phyloP scores from a whole-genome alignment of 2,797 vertebrate species.

The Chelon labrosus region DNA sequence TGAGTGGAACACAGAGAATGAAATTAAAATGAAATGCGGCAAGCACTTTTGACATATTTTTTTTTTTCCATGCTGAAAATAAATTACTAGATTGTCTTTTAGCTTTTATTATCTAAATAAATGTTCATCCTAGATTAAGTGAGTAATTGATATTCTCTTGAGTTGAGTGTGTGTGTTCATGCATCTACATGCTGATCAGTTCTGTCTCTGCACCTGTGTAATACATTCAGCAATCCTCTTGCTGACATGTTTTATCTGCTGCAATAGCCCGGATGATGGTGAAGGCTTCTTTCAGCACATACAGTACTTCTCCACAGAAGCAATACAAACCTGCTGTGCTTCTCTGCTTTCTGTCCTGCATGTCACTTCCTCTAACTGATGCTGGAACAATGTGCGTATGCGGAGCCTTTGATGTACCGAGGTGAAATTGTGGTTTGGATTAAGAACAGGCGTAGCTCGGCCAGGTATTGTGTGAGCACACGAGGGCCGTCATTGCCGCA shows the following conservation, averaged over 20 bases:
- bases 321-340: not conserved
- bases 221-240: constrained; percentile 31
- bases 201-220: constrained; percentile 38
- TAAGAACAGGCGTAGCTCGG: constrained; percentile 76
- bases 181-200: constrained; percentile 32
- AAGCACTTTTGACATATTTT: constrained; percentile 52
- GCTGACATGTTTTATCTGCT: constrained; percentile 29
- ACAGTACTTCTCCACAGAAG: constrained; percentile 23
- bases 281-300: constrained; percentile 27
- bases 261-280: constrained; percentile 14
- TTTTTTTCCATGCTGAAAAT: constrained; percentile 60
- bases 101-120: constrained; percentile 75
- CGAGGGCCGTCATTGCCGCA: constrained; percentile 77
- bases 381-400: constrained; percentile 75
- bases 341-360: constrained; percentile 49
- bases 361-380: constrained; percentile 67
- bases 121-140: constrained; percentile 68
- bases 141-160: constrained; percentile 49
- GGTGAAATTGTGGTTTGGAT: constrained; percentile 84
- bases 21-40: constrained; percentile 75
- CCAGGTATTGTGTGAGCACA: constrained; percentile 83
- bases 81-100: constrained; percentile 66
- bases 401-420: constrained; percentile 85
- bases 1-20: constrained; percentile 51
- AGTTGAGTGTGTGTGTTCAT: constrained; percentile 38